Percentiles rank a stretch among this genome's conserved stretches.
Conservation (phyloP, 2,888 invertebrate species). For the Branchipolynoe longqiensis region DNA sequence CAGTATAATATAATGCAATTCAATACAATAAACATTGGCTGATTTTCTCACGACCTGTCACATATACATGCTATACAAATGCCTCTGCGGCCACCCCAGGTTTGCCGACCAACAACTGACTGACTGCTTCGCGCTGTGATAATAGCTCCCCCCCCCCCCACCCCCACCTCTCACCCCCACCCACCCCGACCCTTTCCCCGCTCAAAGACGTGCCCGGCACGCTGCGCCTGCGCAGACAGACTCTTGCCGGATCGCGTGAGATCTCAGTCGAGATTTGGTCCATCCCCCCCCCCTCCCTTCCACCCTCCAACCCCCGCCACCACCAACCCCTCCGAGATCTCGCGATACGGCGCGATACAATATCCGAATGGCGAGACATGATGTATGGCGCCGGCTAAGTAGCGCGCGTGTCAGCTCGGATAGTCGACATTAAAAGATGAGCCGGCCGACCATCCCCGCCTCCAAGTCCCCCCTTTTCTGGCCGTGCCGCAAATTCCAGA, state of each 20-base stretch:
- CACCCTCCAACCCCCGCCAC: too few relatives aligned
- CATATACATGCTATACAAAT: too few relatives aligned
- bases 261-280: background rate
- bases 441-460: background rate
- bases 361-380: conserved; percentile 18
- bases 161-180: too few relatives aligned
- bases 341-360: conserved; percentile 27
- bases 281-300: too few relatives aligned
- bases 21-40: too few relatives aligned
- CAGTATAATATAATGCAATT: too few relatives aligned
- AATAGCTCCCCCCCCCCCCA: too few relatives aligned
- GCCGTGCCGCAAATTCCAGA: conserved; percentile 39
- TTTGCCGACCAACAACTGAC: too few relatives aligned
- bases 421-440: conserved; percentile 49
- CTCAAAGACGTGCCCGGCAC: conserved; percentile 28
- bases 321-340: background rate
- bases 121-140: too few relatives aligned
- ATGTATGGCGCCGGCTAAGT: conserved; percentile 41
- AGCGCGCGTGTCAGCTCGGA: conserved; percentile 29
- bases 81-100: too few relatives aligned
- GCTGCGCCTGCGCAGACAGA: conserved; percentile 18
- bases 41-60: too few relatives aligned
- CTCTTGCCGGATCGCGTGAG: conserved; percentile 52
- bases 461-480: background rate
- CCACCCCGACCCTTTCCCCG: background rate